Evolutionary conservation across 2,797 vertebrate species (phyloP), one percentile per base, ranked within the genome.

Genomic region (Tenualosa thibaudeaui): DNA sequence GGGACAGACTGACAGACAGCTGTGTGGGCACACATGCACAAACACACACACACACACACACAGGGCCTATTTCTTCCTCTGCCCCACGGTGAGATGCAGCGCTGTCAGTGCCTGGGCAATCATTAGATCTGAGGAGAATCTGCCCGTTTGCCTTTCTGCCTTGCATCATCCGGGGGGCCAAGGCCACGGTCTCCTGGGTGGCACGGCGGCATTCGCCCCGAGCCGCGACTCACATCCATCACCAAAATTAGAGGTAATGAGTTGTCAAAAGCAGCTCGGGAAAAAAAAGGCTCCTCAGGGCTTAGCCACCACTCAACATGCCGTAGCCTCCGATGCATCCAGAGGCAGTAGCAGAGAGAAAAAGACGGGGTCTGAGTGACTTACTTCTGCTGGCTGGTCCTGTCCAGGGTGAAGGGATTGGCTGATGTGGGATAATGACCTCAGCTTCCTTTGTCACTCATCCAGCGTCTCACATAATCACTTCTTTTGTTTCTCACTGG

Each of bases 181-280:
- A 91, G 91, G 90, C 88, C 58, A 82, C 85, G 62, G 88, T 91
- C 91, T 91, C 90, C 31, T 31, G 82, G 89, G 91, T 88, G 89
- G 91, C 89, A 89, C 82, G 53, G 85, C 81, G 88, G 84, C 87
- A 89, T 90, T 90, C 82, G 85, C 90, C 91, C 92, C 82, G 89
- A 92, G 93, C 91, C 90, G 89, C 90, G 88, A 91, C 92, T 90
- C 90, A 92, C 43, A 91, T 90, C 94, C 91, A 89, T 96, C 95
- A 95, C 90, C 91, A 90, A 95, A 94, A 96, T 96, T 94, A 95
- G 93, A 94, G 93, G 94, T 95, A 96, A 96, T 93, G 94, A 95
- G 93, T 94, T 95, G 95, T 96, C 95, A 95, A 93, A 88, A 92
- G 91, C 90, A 92, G 92, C 84, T 91, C 62, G 89, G 83, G 82